These are phyloP conservation scores for Solen grandis DNA, from an alignment of 1,140 invertebrate genomes.

Conservation along the genomic window DNA sequence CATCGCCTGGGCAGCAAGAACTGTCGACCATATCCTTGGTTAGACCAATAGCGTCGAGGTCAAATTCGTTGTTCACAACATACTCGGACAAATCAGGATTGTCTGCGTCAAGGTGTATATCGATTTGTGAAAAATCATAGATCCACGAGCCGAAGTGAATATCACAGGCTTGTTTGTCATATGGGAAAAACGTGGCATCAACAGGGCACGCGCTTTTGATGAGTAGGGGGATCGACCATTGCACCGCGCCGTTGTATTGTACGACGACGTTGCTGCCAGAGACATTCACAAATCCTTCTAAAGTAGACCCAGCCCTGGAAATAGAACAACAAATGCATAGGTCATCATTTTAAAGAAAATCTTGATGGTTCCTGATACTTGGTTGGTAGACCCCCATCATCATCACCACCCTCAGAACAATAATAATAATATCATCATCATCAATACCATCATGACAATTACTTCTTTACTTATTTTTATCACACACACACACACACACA, in stretches of 20 bases:
- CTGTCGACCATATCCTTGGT: constrained; percentile 34
- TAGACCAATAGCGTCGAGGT: constrained; percentile 55
- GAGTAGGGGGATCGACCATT: constrained; percentile 77
- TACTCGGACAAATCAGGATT: constrained; percentile 71
- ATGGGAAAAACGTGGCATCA: constrained; percentile 86
- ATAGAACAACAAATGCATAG: background rate
- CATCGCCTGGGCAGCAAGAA: constrained; percentile 70
- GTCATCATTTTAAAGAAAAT: background rate
- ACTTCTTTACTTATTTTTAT: background rate
- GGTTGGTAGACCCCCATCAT: background rate
- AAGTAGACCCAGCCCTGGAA: constrained; percentile 72
- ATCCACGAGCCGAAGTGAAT: constrained; percentile 99
- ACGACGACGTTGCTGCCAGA: constrained; percentile 74
- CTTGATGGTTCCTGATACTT: background rate
- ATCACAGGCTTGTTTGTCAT: constrained; percentile 97
- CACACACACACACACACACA: background rate
- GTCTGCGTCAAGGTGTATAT: constrained; percentile 62
- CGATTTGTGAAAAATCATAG: constrained; percentile 96
- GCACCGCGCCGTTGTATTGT: constrained; percentile 64
- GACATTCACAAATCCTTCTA: constrained; percentile 75
- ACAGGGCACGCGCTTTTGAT: constrained; percentile 75
- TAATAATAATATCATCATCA: background rate
- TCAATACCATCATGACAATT: background rate
- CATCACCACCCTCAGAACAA: background rate
- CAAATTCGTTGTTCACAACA: constrained; percentile 75